phyloP scores from a whole-genome alignment of 2,113 vertebrate genomes.

The Myotis brandtii region DNA sequence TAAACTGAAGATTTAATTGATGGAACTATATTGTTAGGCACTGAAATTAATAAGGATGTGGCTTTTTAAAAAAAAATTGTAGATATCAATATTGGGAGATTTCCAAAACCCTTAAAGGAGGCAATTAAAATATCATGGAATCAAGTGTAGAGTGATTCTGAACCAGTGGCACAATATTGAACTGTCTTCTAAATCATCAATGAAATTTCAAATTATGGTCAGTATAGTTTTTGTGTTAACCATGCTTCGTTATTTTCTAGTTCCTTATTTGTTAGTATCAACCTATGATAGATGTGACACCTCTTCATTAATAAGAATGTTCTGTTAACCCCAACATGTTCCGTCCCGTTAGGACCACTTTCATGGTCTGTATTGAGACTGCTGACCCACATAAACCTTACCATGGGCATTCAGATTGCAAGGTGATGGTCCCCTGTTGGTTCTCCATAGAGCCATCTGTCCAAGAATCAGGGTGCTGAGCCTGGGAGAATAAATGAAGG shows the following conservation, averaged over 20 bases:
- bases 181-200: background rate
- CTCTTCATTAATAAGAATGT: background rate
- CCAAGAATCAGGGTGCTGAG: background rate
- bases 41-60: background rate
- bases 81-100: background rate
- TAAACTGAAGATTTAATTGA: background rate
- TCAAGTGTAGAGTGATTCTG: background rate
- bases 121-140: background rate
- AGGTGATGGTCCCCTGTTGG: background rate
- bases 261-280: background rate
- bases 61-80: background rate
- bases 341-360: background rate
- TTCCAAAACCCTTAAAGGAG: background rate
- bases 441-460: background rate
- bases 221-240: background rate
- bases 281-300: background rate
- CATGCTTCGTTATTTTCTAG: slow-evolving; percentile 19
- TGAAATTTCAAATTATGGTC: background rate
- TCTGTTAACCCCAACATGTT: background rate
- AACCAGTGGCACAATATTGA: background rate
- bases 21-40: background rate
- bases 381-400: background rate
- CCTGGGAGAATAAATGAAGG: background rate
- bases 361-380: background rate
- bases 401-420: background rate